Base-by-base conservation (phyloP, 2,888 invertebrate genomes). In the Amorpha juglandis region DNA sequence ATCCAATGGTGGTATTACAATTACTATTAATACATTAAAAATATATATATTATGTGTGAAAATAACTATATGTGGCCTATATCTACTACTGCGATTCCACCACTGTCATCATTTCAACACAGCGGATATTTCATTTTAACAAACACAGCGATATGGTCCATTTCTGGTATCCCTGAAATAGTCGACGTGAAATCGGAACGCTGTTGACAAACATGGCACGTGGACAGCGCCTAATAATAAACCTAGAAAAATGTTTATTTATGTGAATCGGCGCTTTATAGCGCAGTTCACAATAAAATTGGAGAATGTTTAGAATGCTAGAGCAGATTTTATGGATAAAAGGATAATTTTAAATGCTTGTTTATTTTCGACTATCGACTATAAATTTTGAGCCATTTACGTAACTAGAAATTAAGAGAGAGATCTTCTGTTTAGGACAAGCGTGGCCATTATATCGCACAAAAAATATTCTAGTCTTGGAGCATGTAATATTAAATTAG, bases 251-350 rank as follows among this genome's bases (percentile, higher is more conserved):
- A 58, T 58, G 58, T 58, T 58, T 58, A 58, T 58, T 58, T 58
- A 58, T 42, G 58, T 58, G 42, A 58, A 58, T 19, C 38, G 58
- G 9, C 35, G 58, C 12, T 58, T 58, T 58, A 42, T 58, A 58
- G 42, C 58, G 38, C 16, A 12, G 42, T 58, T 42, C 67, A 66
- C 69, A 74, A 68, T 63, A 70, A 70, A 70, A 62, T 63, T 11
- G 1, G 50, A 50, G 55, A 67, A 4, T 38, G 33, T 58, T 42
- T 42, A 16, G 19, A 58, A 58, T 58, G 42, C 38, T 38, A 35
- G 9, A 58, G 38, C 38, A 42, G 16, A 7, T 33, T 33, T 27
- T 53, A 38, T 42, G 42, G 16, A 58, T 19, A 12, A 16, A 42
- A 58, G 19, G 12, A 19, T 19, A n/a, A 58, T 19, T 42, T 12